A percentile compares a stretch with the other conserved stretches of the same genome.
Evolutionary conservation across 2,113 vertebrate genomes (phyloP).

Genomic region (Neodon shergylaensis): DNA sequence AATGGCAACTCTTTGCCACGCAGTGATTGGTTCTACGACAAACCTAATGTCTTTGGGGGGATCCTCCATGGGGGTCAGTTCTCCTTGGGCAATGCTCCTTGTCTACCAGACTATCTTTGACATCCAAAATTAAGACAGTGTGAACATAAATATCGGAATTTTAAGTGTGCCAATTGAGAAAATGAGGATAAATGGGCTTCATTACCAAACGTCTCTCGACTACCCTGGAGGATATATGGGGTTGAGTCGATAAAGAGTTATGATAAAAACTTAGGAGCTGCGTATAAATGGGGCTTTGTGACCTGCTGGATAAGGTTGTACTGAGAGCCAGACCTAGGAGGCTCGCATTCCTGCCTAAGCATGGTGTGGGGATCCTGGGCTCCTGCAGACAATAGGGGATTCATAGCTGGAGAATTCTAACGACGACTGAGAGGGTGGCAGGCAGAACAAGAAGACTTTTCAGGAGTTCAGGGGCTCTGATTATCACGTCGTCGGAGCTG

Average conservation of each 20-base stretch:
- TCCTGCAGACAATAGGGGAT: slow-evolving; percentile 81
- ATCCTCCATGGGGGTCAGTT: background rate
- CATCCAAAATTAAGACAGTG: slow-evolving; percentile 76
- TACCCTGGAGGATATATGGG: slow-evolving; percentile 66
- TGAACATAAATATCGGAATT: slow-evolving; percentile 75
- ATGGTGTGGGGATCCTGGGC: slow-evolving; percentile 78
- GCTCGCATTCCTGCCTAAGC: slow-evolving; percentile 80
- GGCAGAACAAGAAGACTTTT: slow-evolving; percentile 82
- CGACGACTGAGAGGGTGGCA: slow-evolving; percentile 79
- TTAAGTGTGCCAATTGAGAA: slow-evolving; percentile 80
- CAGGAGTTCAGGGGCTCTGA: slow-evolving; percentile 74
- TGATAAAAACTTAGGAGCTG: slow-evolving; percentile 75
- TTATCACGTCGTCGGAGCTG: slow-evolving; percentile 72
- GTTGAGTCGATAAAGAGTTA: slow-evolving; percentile 79
- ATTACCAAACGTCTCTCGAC: slow-evolving; percentile 72
- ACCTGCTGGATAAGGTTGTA: slow-evolving; percentile 79
- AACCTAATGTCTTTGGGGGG: background rate
- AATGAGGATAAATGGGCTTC: slow-evolving; percentile 78
- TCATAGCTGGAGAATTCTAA: slow-evolving; percentile 80
- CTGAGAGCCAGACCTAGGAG: slow-evolving; percentile 77
- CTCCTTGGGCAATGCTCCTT: slow-evolving; percentile 43
- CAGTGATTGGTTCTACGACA: slow-evolving; percentile 12
- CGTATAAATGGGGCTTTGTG: slow-evolving; percentile 81
- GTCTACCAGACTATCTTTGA: slow-evolving; percentile 69
- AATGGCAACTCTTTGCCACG: slow-evolving; percentile 42